These are phyloP conservation scores for Eupelmus urozonus DNA, from an alignment of 2,888 invertebrate genomes.

Conservation along the genomic window DNA sequence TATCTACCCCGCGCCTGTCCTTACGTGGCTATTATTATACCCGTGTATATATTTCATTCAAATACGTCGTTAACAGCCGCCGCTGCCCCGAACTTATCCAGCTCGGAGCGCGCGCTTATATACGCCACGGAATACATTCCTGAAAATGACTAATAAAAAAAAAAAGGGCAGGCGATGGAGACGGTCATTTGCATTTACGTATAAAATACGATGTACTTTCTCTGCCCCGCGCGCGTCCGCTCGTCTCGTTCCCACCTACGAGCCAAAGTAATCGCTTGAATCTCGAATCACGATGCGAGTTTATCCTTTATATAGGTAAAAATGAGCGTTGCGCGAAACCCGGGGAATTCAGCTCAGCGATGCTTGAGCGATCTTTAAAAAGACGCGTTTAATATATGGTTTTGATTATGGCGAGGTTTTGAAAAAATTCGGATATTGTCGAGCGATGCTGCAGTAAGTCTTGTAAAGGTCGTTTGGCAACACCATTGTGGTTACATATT, in stretches of 20 bases:
- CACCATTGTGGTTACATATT: too few relatives aligned
- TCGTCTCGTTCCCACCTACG: neutral
- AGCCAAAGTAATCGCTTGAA: constrained; percentile 24
- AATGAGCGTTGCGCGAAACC: too few relatives aligned
- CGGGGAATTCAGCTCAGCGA: neutral
- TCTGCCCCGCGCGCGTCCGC: too few relatives aligned
- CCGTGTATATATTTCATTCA: constrained; percentile 50
- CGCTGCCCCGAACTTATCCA: constrained; percentile 25
- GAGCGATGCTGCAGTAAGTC: too few relatives aligned
- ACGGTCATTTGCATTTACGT: constrained; percentile 41
- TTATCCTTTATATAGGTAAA: too few relatives aligned
- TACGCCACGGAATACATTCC: constrained; percentile 19
- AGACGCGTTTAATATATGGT: neutral
- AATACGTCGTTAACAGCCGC: constrained; percentile 51
- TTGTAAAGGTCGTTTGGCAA: too few relatives aligned
- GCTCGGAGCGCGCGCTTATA: too few relatives aligned
- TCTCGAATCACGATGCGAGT: constrained; percentile 14
- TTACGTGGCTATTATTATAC: constrained; percentile 50
- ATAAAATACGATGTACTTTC: constrained; percentile 39
- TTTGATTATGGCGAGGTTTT: neutral
- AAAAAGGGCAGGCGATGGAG: neutral
- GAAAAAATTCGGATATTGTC: neutral
- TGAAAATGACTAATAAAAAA: constrained; percentile 35
- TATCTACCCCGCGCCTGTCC: constrained; percentile 37
- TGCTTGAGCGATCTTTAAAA: constrained; percentile 5